Evolutionary conservation across 2,888 invertebrate genomes (phyloP).

Genomic region (Ectemnius cavifrons): DNA sequence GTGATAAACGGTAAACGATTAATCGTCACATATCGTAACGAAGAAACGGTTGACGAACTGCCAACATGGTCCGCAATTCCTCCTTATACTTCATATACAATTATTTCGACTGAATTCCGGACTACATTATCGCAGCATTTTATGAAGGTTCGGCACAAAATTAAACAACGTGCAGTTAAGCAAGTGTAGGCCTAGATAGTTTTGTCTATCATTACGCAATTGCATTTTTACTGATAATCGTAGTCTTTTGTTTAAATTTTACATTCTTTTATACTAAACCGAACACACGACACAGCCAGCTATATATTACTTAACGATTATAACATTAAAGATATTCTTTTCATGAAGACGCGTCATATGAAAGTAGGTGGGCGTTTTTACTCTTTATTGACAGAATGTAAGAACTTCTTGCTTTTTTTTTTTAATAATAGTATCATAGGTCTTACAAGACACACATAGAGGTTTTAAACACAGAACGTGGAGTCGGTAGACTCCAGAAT

Average conservation of each 20-base stretch:
- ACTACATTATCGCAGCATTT: constrained; percentile 1
- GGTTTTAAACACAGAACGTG: no score
- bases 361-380: constrained; percentile 27
- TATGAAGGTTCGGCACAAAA: neutral
- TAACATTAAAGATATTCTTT: neutral
- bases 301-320: constrained; percentile 14
- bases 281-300: neutral
- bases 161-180: constrained; percentile 15
- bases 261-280: neutral
- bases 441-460: constrained; percentile 12
- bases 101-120: constrained; percentile 24
- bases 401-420: constrained; percentile 6
- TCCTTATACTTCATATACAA: constrained; percentile 33
- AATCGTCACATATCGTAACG: constrained; percentile 31
- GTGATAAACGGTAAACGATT: constrained; percentile 43
- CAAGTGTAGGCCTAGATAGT: constrained; percentile 47
- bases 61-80: constrained; percentile 33
- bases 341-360: constrained; percentile 6
- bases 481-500: no score
- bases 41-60: constrained; percentile 37
- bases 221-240: constrained; percentile 27
- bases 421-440: constrained; percentile 12
- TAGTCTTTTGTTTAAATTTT: constrained; percentile 10
- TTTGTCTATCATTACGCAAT: constrained; percentile 16
- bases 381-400: constrained; percentile 21